Base-by-base conservation (phyloP, 2,888 invertebrate species). In the Heteromurus nitidus region DNA sequence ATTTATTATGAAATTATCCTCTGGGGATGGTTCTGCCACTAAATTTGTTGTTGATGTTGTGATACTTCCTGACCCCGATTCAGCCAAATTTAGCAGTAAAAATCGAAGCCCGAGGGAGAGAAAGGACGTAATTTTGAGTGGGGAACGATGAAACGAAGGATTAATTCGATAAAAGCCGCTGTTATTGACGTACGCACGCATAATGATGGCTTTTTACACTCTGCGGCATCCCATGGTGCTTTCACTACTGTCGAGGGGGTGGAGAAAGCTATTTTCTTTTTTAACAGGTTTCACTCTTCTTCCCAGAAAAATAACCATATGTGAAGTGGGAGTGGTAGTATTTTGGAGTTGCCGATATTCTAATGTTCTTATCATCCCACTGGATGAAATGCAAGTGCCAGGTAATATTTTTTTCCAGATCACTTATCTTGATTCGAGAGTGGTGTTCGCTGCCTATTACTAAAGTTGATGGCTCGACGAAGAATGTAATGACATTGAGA, bases 1-100 rank as follows among this genome's bases (percentile, higher is more conserved):
- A 58, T 80, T 55, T 42, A 67, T 20, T 5, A 79, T 79, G 31
- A 79, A 79, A 9, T 36, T 36, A 36, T 36, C 36, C 13, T 36
- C 36, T 5, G 13, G 36, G 13, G 5, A 5, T 36, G 36, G 13
- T 3, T 50, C 47, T 50, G 18, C 47, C 26, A 30, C 47, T 18
- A 28, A 28, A 22, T 50, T 18, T 68, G 47, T 68, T 68, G 13
- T 68, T 50, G 68, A 50, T 42, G 20, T 50, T 26, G 68, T 47
- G 20, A 18, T 26, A 44, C n/a, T 18, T 20, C 47, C 28, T 50
- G 1, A 11, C 11, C 2, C 3, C 16, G 67, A 44, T 30, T 68
- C 68, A 2, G 30, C 47, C 1, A 18, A 22, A 3, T 28, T 50
- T 30, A 50, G 22, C 7, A 50, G 50, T 50, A 68, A 68, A 26